Evolutionary conservation across 2,888 invertebrate genomes (phyloP).

Genomic region (Apomyelois bistriatella): DNA sequence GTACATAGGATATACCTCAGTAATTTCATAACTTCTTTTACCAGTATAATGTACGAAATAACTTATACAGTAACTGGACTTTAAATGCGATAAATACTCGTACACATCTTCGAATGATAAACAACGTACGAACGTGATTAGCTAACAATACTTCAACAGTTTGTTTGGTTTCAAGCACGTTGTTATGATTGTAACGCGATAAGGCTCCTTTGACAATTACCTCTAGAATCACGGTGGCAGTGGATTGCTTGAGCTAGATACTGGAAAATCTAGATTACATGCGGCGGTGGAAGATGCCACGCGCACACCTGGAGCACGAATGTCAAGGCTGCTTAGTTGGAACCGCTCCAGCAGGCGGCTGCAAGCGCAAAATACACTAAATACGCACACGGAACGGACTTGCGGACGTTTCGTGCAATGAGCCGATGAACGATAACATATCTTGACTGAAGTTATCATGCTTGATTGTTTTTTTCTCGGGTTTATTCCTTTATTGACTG

Average conservation of each 20-base stretch:
- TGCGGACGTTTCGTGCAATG: background rate
- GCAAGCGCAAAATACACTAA: slow-evolving; percentile 28
- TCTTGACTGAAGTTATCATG: slow-evolving; percentile 21
- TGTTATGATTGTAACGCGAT: slow-evolving; percentile 21
- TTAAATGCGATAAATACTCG: background rate
- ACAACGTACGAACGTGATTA: slow-evolving; percentile 18
- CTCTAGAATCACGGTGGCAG: slow-evolving; percentile 18
- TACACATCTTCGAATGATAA: background rate
- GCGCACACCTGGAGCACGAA: slow-evolving; percentile 66
- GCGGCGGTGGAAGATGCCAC: slow-evolving; percentile 41
- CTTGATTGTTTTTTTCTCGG: slow-evolving; percentile 19
- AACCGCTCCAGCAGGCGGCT: slow-evolving; percentile 58
- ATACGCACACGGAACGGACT: slow-evolving; percentile 2
- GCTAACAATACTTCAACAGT: slow-evolving; percentile 20
- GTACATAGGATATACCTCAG: too few species aligned
- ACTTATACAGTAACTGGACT: background rate
- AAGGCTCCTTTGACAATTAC: slow-evolving; percentile 17
- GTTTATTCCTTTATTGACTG: slow-evolving; percentile 21
- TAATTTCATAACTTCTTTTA: too few species aligned
- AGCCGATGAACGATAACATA: slow-evolving; percentile 28
- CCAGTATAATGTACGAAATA: too few species aligned
- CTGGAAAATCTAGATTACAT: slow-evolving; percentile 46
- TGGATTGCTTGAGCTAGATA: slow-evolving; percentile 34
- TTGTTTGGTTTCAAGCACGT: slow-evolving; percentile 12
- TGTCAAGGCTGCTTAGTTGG: slow-evolving; percentile 74